Evolutionary conservation across 2,113 vertebrate species (phyloP), one percentile per base, ranked within the genome.

Genomic region (Rattus norvegicus): DNA sequence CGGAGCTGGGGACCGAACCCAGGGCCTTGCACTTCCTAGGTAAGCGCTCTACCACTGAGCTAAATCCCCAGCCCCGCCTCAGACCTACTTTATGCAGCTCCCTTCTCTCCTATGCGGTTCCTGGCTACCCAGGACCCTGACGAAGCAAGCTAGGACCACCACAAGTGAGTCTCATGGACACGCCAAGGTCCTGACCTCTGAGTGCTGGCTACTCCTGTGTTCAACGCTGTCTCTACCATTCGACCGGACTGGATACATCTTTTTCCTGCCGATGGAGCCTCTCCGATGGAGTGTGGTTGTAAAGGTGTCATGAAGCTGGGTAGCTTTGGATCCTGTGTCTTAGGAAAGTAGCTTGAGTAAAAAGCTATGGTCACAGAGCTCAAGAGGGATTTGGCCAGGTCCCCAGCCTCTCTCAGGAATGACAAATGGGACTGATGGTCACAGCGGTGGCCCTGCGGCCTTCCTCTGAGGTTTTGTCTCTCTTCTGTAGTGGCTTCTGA

Each of bases 371-470:
- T 39, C 67, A 24, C 54, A 20, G 19, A 47, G 63, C 63, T 69
- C 47, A 33, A 17, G 65, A 87, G 84, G 43, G 61, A 52, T 63
- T 12, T 49, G 65, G 49, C 79, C 8, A 0, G 49, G 26, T 56
- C 69, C 54, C 59, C 22, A 56, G n/a, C 43, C 28, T 30, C 63
- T 93, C 52, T 80, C 63, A 52, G 7, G 49, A 73, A 89, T 1
- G n/a, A 59, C 16, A 5, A 39, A 81, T 7, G 1, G 4, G 0
- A 54, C 22, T 2, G 59, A 2, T 1, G 56, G 30, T 24, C 5
- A 4, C 2, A 5, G 12, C 5, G 52, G 65, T 14, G 22, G 12
- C 79, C 36, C 5, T 1, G 6, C 1, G 3, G 20, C 88, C 0
- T 6, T 92, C 10, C 67, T 79, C 70, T 39, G 1, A 0, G 43